Evolutionary conservation across 1,140 invertebrate genomes (phyloP), one percentile per base, ranked within the genome.

Genomic region (Streblospio benedicti): DNA sequence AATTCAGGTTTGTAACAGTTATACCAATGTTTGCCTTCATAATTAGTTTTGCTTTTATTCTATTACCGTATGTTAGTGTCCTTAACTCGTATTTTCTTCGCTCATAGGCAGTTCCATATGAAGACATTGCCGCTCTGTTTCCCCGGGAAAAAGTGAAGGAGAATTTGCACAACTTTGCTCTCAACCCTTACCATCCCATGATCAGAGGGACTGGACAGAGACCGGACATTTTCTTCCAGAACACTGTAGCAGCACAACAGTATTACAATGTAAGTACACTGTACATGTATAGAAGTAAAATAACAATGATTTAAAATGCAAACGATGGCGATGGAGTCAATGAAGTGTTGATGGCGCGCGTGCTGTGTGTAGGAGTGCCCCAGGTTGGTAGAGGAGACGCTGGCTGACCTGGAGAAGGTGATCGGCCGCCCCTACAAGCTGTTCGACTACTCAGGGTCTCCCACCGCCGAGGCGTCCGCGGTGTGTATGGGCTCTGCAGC

Each of bases 141-240:
- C 60, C 60, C 23, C 16, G 43, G 23, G 55, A 62, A 12, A 23
- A 35, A 25, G 54, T 50, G 23, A 28, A 51, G 27, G 51, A 62
- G 38, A 27, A 62, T 35, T 47, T 62, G 28, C 51, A 58, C 28
- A 54, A 57, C 16, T 62, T 33, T 57, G 60, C 60, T 0, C 55
- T 62, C 41, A 62, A 62, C 44, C 60, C 60, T 12, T 33, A 57
- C 27, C 31, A 58, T 23, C 60, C 60, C 18, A 49, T 38, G 44
- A 62, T 62, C 31, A 41, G 60, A 23, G 60, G 60, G 5, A 62
- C 60, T 6, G 60, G 60, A 32, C 60, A 62, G 44, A 33, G 60
- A 27, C 60, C 60, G n/a, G 60, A 62, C 35, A 62, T 62, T 44
- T 62, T 62, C 51, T 62, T 62, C 23, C 60, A 62, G 55, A 35